phyloP scores from a whole-genome alignment of 2,797 vertebrate species.

The Chelidonichthys spinosus region DNA sequence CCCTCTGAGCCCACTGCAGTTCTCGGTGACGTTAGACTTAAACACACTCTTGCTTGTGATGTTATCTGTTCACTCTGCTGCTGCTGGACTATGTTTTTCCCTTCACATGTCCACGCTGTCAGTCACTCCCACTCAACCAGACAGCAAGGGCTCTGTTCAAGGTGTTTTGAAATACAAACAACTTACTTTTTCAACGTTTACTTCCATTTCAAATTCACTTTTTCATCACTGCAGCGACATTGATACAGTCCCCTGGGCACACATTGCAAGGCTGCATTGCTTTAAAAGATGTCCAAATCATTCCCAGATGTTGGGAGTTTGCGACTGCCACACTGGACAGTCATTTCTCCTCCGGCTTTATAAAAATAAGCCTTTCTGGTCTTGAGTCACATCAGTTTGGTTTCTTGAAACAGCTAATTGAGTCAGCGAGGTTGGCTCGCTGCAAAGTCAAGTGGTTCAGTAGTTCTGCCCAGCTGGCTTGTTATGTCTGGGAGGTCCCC shows the following conservation, averaged over 20 bases:
- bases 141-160: slow-evolving; percentile 26
- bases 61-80: slow-evolving; percentile 50
- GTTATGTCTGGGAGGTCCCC: slow-evolving; percentile 77
- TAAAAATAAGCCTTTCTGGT: slow-evolving; percentile 75
- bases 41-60: slow-evolving; percentile 45
- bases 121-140: slow-evolving; percentile 42
- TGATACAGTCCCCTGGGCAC: background rate
- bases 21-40: slow-evolving; percentile 19
- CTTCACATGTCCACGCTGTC: slow-evolving; percentile 56
- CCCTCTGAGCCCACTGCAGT: slow-evolving; percentile 27
- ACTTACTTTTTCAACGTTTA: slow-evolving; percentile 20
- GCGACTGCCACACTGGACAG: slow-evolving; percentile 53
- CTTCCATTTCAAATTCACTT: slow-evolving; percentile 16
- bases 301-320: slow-evolving; percentile 68
- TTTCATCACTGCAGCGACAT: background rate
- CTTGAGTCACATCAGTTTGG: slow-evolving; percentile 60
- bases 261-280: background rate
- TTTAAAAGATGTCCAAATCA: slow-evolving; percentile 30
- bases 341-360: slow-evolving; percentile 59
- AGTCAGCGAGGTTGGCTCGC: slow-evolving; percentile 63
- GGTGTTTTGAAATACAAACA: slow-evolving; percentile 29
- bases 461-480: slow-evolving; percentile 69
- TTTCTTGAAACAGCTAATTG: slow-evolving; percentile 71
- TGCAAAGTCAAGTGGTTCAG: slow-evolving; percentile 69
- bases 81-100: slow-evolving; percentile 27